Evolutionary conservation across 1,140 invertebrate genomes (phyloP), one percentile per base, ranked within the genome.

Genomic region (Thalassaphorura encarpata): DNA sequence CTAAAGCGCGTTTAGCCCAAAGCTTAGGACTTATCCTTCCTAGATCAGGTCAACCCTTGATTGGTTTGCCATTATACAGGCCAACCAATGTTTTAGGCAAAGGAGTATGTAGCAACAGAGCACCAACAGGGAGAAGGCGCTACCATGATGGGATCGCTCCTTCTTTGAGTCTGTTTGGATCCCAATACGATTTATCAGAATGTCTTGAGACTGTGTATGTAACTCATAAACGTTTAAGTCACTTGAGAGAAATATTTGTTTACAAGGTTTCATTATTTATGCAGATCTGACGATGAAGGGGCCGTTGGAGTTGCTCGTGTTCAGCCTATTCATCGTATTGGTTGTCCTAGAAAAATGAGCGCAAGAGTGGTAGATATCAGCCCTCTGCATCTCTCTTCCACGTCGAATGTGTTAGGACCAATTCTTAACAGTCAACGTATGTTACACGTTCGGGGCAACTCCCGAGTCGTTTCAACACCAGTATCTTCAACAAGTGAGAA

Each of bases 1-100:
- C 70, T 0, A 72, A 72, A 59, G 66, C 66, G 24, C 69, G 75
- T 16, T 63, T 77, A 21, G 73, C 73, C 11, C 67, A 68, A 19
- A 67, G 67, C n/a, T 63, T 77, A 19, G 73, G 75, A 19, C 63
- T 77, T 31, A 65, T 67, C 31, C 67, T 67, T 21, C 68, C 68
- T 24, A 68, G 66, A 56, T 62, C 65, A 27, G 66, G 70, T 33
- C 66, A 71, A 54, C 59, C 70, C 48, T 26, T 76, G 56, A 63
- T 78, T 61, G 69, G 72, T 54, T 41, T 68, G 61, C 61, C 61
- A 18, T 46, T 42, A 13, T 60, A 55, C 33, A 46, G 52, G 11
- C n/a, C 46, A 16, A 28, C 47, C 2, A 27, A 1, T 33, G 51
- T 45, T 13, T 27, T n/a, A 36, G 33, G 33, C 33, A 11, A 11